Evolutionary conservation across 2,888 invertebrate species (phyloP), one percentile per base, ranked within the genome.

Genomic region (Drosophila borealis): DNA sequence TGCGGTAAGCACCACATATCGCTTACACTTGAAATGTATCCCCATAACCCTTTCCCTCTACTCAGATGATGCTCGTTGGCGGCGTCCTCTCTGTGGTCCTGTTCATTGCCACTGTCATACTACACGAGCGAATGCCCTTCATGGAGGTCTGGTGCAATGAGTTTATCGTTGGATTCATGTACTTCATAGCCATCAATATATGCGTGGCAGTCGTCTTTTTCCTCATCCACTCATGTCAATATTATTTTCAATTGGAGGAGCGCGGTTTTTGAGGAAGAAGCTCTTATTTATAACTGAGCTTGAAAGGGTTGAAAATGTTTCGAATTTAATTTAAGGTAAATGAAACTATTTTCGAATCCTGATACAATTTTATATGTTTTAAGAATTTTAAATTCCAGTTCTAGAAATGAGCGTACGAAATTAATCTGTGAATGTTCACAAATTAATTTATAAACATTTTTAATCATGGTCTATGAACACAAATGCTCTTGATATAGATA

Each of bases 1-100:
- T 51, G 62, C 60, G 81, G 81, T 81, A 49, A 74, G 81, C 51
- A 34, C 21, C 2, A 8, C 29, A 29, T n/a, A 3, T 14, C 37
- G 17, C 33, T 11, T 3, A 10, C 17, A 6, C 21, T 1, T 36
- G 0, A 33, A 60, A n/a, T 37, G 14, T 14, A 17, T 14, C 25
- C 29, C 29, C 29, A 29, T 29, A 8, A 19, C 14, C 19, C 33
- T 6, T 13, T 1, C 11, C 29, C n/a, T 10, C 9, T 13, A 1
- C 33, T 14, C 6, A 41, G 81, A 77, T 81, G 79, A 66, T 81
- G 66, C 59, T 81, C 2, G 64, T 79, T 36, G 81, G 84, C 34
- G 50, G 67, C 14, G 36, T 69, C 2, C 68, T 81, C 3, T 50
- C 64, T n/a, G 39, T 77, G 10, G 61, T 72, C 9, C 56, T 80